phyloP scores from a whole-genome alignment of 2,888 invertebrate genomes.

The Acleris cristana region DNA sequence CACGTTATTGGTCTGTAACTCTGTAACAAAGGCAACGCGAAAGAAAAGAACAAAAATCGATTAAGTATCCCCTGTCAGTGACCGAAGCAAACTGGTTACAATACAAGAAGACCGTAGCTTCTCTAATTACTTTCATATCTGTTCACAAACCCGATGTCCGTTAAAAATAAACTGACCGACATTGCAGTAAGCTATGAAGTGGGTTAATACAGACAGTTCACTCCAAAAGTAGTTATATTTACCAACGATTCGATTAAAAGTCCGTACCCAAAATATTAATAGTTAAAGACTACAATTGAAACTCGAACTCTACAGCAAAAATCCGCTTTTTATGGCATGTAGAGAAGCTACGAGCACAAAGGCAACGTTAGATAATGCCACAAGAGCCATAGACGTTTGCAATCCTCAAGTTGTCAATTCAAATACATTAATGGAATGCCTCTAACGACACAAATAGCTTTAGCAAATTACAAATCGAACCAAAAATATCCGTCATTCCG shows the following conservation, averaged over 20 bases:
- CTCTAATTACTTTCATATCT: slow-evolving; percentile 72
- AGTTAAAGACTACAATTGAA: not conserved
- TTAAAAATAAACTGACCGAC: slow-evolving; percentile 41
- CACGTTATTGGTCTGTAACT: not conserved
- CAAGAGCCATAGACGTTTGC: no score
- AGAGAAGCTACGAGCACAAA: no score
- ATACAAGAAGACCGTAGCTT: slow-evolving; percentile 66
- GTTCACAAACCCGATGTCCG: slow-evolving; percentile 48
- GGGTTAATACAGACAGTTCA: slow-evolving; percentile 21
- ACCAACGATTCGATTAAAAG: not conserved
- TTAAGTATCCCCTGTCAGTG: slow-evolving; percentile 21
- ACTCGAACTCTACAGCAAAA: no score
- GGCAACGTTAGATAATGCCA: no score
- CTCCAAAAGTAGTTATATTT: slow-evolving; percentile 1
- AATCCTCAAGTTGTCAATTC: no score
- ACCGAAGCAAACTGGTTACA: slow-evolving; percentile 56
- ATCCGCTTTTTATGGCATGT: no score
- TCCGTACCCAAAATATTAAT: not conserved
- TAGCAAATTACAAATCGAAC: no score
- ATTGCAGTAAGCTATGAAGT: slow-evolving; percentile 14
- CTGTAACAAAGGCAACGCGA: slow-evolving; percentile 20
- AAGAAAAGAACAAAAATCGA: slow-evolving; percentile 42
- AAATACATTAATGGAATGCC: no score
- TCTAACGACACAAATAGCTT: no score
- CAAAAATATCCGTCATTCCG: not conserved